phyloP scores from a whole-genome alignment of 2,888 invertebrate genomes.

The Nyleta sp. region DNA sequence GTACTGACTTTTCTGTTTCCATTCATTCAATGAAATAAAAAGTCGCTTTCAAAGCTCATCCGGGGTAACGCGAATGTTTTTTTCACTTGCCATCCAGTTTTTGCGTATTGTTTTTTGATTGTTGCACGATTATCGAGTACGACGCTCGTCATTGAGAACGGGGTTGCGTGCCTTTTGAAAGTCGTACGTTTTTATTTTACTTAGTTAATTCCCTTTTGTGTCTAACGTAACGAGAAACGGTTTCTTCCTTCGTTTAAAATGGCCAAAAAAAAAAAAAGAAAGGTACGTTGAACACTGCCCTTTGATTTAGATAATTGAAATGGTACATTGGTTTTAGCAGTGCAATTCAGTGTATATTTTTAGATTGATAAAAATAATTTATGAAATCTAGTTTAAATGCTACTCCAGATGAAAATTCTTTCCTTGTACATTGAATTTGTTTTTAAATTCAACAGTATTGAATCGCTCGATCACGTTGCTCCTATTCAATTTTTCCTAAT shows the following conservation, averaged over 20 bases:
- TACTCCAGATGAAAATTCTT: conserved; percentile 16
- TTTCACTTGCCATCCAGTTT: conserved; percentile 59
- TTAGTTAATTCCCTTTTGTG: conserved; percentile 58
- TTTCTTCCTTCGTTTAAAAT: conserved; percentile 58
- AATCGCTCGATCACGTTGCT: not conserved
- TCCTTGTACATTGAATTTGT: conserved; percentile 5
- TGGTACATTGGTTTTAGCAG: conserved; percentile 14
- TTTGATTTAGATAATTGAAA: conserved; percentile 23
- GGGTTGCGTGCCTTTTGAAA: conserved; percentile 55
- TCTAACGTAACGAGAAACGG: conserved; percentile 55
- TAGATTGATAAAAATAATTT: conserved; percentile 38
- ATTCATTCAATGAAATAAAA: conserved; percentile 14
- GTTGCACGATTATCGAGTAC: conserved; percentile 47
- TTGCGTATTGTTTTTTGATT: conserved; percentile 49
- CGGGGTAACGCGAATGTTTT: conserved; percentile 35
- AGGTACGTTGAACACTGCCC: conserved; percentile 51
- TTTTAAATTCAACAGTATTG: conserved; percentile 49
- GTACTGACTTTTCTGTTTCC: conserved; percentile 30
- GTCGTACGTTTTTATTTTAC: conserved; percentile 51
- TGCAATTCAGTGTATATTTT: conserved; percentile 39
- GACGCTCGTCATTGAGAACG: conserved; percentile 37
- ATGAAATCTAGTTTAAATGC: conserved; percentile 27
- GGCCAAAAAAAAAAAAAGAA: conserved; percentile 33
- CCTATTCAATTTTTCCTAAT: conserved; percentile 12
- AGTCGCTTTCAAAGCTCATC: conserved; percentile 50